Base-by-base conservation (phyloP, 2,888 invertebrate genomes). In the Metalampra italica region DNA sequence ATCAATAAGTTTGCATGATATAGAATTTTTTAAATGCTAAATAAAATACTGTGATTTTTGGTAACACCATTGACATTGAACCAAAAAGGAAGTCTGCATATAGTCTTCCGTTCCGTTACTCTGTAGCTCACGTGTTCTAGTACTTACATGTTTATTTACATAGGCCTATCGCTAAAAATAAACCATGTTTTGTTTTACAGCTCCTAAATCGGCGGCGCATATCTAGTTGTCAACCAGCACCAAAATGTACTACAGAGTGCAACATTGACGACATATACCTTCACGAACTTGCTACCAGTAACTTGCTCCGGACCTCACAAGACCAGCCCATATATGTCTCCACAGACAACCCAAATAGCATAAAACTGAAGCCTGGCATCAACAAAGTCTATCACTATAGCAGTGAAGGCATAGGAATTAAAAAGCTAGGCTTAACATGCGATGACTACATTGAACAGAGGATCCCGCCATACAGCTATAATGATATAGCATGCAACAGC, bases 361-460 rank as follows among this genome's bases (percentile, higher is more conserved):
- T 51, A 36, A 62, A 52, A 46, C 39, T 2, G 51, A 52, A 38
- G 54, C 50, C 43, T 15, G 5, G 22, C 22, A 11, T 4, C n/a
- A 14, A 1, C 29, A 13, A 41, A 44, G 62, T 57, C 52, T 58
- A 64, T 40, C 63, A 64, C 36, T 59, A 62, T 46, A 63, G 61
- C 51, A 65, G 57, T 45, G 68, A 77, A 50, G 68, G 61, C 32
- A 62, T 82, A 47, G 67, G 71, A 46, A 54, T 83, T 34, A 79
- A 75, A 55, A 66, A 64, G 7, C 53, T 82, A 22, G 64, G 70
- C 14, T 57, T 84, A 15, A 87, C 80, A 0, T 67, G 69, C 52
- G 88, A 88, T 75, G 87, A 88, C 60, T 88, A 87, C 50, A 69
- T 87, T 51, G 88, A 88, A 57, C 70, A 75, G 56, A 75, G 64